These are phyloP conservation scores for Anguilla megastoma DNA, from an alignment of 2,797 vertebrate species.

Conservation along the genomic window DNA sequence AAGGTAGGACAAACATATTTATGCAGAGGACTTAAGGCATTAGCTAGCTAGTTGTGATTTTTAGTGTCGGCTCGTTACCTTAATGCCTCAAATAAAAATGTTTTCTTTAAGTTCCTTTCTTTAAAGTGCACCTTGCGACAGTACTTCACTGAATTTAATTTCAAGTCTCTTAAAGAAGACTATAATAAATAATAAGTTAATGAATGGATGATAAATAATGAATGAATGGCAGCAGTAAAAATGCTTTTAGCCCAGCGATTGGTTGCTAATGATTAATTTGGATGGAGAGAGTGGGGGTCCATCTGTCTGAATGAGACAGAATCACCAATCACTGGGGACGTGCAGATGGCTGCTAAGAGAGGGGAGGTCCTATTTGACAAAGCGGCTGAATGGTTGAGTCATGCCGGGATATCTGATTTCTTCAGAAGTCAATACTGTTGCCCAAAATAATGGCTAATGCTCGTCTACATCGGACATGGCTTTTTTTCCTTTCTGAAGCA, in stretches of 20 bases:
- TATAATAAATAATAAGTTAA: slow-evolving; percentile 39
- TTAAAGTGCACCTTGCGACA: not conserved
- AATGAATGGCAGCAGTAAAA: slow-evolving; percentile 41
- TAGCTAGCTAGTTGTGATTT: not conserved
- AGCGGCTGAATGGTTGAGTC: slow-evolving; percentile 53
- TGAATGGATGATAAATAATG: slow-evolving; percentile 14
- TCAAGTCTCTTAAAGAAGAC: slow-evolving; percentile 23
- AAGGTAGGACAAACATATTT: not conserved
- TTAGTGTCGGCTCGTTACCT: not conserved
- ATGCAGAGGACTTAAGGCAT: not conserved
- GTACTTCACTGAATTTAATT: slow-evolving; percentile 15
- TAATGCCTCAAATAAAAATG: not conserved
- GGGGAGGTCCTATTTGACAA: slow-evolving; percentile 51
- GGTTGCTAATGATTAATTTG: slow-evolving; percentile 61
- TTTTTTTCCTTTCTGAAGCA: slow-evolving; percentile 24
- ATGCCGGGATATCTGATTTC: slow-evolving; percentile 53
- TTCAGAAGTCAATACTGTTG: slow-evolving; percentile 50
- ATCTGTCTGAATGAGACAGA: slow-evolving; percentile 56
- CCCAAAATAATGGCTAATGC: slow-evolving; percentile 42
- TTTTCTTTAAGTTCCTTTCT: not conserved
- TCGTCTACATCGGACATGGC: slow-evolving; percentile 43
- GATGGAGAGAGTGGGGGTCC: slow-evolving; percentile 52
- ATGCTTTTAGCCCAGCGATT: slow-evolving; percentile 48
- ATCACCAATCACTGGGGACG: slow-evolving; percentile 63
- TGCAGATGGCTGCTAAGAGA: slow-evolving; percentile 52